These are phyloP conservation scores for Procavia capensis DNA, from an alignment of 2,113 vertebrate species.

Conservation along the genomic window DNA sequence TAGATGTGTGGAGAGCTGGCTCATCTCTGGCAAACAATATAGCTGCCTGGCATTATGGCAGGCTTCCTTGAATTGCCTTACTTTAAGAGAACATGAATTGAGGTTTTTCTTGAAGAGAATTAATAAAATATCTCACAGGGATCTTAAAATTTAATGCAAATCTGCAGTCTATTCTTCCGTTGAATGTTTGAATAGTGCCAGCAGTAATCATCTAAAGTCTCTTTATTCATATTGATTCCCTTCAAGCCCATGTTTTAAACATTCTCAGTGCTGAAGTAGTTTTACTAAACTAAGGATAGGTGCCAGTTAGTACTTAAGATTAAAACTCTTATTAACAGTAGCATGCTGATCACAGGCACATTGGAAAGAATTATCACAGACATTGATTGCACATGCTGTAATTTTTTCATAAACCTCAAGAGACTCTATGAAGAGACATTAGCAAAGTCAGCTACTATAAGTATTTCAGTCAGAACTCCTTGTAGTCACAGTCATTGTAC, in stretches of 20 bases:
- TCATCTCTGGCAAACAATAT: not conserved
- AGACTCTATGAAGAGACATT: not conserved
- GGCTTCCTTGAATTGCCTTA: not conserved
- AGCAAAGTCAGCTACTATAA: not conserved
- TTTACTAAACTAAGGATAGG: not conserved
- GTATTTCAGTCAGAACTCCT: not conserved
- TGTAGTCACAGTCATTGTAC: not conserved
- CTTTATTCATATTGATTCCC: not conserved
- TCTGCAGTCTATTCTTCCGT: not conserved
- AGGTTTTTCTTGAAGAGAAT: not conserved
- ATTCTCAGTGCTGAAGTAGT: not conserved
- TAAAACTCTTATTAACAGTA: not conserved
- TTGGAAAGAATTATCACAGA: not conserved
- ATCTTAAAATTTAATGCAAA: slow-evolving; percentile 7
- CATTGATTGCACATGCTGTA: not conserved
- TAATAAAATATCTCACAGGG: slow-evolving; percentile 6
- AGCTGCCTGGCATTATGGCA: not conserved
- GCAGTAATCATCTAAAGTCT: not conserved
- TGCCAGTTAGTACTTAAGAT: slow-evolving; percentile 33
- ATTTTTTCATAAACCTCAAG: not conserved
- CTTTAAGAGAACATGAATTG: not conserved
- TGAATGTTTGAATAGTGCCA: not conserved
- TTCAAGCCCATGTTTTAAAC: not conserved
- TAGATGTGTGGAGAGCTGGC: not conserved
- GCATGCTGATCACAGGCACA: not conserved